Evolutionary conservation across 2,888 invertebrate species (phyloP), one percentile per base, ranked within the genome.

Genomic region (Mimas tiliae): DNA sequence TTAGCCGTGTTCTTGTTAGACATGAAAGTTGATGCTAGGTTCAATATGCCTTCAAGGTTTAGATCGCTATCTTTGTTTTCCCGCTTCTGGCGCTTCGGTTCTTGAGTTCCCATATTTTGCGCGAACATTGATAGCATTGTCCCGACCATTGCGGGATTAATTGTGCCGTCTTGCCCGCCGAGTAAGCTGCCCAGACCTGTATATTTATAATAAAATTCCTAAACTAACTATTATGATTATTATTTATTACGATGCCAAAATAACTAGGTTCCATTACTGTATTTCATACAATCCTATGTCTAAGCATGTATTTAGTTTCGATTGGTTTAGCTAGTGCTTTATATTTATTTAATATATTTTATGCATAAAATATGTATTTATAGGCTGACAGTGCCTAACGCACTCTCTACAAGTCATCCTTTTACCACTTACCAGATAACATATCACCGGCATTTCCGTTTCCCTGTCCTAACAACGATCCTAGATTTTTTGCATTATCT

Each of bases 401-500:
- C 45, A 14, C 12, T 14, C 8, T 11, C 14, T 45, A 38, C 12
- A 7, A 3, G 19, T 51, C 6, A 19, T n/a, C n/a, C 19, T 51
- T 16, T 33, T 53, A 14, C 8, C 38, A 51, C 74, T 85, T 80
- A 91, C 94, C 92, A 71, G 94, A 91, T 9, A 94, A 68, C 38
- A 95, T 71, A 66, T 95, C 94, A 0, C 94, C 94, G 27, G 91
- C 85, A 38, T 80, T 79, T 0, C 86, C 89, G 34, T 75, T 77
- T 2, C 75, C 88, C 42, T 90, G 90, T 69, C 87, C 92, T 65
- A 88, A 80, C 72, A 91, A 75, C 0, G 89, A 79, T 0, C 88
- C 90, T 21, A 95, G 79, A 75, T 95, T 94, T 79, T 95, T 95
- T 0, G 94, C 95, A 34, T 94, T 94, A 65, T 95, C 96, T 0